Evolutionary conservation across 2,888 invertebrate genomes (phyloP).

Genomic region (Exocentrus adspersus): DNA sequence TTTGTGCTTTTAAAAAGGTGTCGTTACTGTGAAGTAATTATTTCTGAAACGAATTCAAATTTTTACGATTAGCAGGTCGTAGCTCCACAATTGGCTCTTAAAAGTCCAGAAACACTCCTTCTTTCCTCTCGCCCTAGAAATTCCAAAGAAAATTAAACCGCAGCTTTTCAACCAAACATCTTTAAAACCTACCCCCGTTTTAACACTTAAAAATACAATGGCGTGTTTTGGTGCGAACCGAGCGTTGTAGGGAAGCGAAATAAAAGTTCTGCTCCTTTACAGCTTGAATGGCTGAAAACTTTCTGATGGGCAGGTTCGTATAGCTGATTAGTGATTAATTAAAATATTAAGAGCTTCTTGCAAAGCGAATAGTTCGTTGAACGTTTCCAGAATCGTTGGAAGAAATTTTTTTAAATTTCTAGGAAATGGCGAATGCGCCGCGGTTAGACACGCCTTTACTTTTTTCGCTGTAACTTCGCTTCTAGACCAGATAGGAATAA

Average conservation of each 20-base stretch:
- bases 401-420: no score
- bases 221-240: constrained; percentile 9
- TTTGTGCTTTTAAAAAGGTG: no score
- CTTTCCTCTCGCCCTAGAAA: background rate
- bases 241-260: constrained; percentile 5
- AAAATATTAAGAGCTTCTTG: constrained; percentile 14
- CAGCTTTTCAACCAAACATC: constrained; percentile 7
- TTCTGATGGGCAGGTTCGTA: constrained; percentile 6
- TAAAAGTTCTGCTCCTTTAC: constrained; percentile 6
- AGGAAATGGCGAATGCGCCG: no score
- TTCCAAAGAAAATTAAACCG: constrained; percentile 9
- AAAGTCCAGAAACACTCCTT: background rate
- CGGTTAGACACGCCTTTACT: no score
- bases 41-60: no score
- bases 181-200: constrained; percentile 1
- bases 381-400: no score
- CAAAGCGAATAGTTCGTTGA: no score
- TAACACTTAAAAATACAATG: constrained; percentile 16
- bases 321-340: constrained; percentile 14
- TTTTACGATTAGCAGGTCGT: no score
- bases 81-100: no score
- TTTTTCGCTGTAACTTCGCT: no score
- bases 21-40: no score
- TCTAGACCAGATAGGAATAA: no score
- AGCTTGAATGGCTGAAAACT: background rate